A percentile compares a stretch with the other conserved stretches of the same genome.
phyloP scores from a whole-genome alignment of 2,888 invertebrate genomes.

The Nymphalis polychloros region DNA sequence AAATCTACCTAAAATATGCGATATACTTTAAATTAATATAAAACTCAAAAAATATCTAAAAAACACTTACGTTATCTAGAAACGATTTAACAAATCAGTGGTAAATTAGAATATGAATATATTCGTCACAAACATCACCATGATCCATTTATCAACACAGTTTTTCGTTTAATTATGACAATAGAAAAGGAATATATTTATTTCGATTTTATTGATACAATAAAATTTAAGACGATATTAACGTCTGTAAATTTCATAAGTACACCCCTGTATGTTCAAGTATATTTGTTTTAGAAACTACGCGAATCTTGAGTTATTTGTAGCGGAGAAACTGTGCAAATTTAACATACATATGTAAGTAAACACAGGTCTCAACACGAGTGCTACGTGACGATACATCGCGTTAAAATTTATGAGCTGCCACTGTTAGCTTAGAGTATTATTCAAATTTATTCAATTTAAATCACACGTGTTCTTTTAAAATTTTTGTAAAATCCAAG shows the following conservation, averaged over 20 bases:
- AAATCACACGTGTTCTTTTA: not conserved
- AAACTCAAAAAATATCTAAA: too few relatives aligned
- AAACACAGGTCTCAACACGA: constrained; percentile 3
- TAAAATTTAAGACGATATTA: not conserved
- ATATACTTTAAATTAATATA: too few relatives aligned
- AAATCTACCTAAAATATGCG: too few relatives aligned
- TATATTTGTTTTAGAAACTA: not conserved
- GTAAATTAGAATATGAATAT: too few relatives aligned
- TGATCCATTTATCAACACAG: too few relatives aligned
- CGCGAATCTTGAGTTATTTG: not conserved
- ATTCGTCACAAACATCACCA: too few relatives aligned
- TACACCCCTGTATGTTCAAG: not conserved
- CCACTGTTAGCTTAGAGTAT: constrained; percentile 6
- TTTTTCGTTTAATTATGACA: too few relatives aligned
- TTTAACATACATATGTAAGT: not conserved
- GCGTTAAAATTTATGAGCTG: constrained; percentile 9
- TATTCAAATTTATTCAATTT: constrained; percentile 1
- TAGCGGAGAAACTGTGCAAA: not conserved
- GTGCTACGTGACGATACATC: constrained; percentile 16
- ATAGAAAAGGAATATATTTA: too few relatives aligned
- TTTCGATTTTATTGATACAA: not conserved
- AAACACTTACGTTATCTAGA: too few relatives aligned
- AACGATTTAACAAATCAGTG: too few relatives aligned
- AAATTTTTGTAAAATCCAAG: not conserved
- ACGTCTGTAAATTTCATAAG: not conserved